Conservation (phyloP, 2,888 invertebrate genomes). For the Nomada ruficornis region DNA sequence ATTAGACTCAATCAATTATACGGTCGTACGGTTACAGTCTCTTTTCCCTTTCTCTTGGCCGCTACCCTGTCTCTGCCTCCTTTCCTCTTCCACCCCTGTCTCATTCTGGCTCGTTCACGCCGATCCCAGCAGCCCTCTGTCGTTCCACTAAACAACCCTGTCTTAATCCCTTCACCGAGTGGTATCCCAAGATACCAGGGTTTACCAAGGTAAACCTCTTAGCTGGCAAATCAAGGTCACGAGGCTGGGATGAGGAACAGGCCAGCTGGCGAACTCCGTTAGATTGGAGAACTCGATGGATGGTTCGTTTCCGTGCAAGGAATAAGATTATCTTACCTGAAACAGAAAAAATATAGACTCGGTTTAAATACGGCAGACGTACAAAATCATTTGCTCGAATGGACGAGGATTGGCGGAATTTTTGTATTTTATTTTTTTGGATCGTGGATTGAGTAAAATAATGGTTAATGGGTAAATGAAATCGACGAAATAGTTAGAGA, state of each 20-base stretch:
- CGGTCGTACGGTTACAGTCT: constrained; percentile 68
- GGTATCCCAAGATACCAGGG: constrained; percentile 68
- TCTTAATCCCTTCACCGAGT: constrained; percentile 66
- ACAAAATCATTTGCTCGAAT: too few relatives aligned
- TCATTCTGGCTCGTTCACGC: constrained; percentile 31
- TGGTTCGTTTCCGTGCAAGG: neutral
- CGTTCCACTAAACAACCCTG: constrained; percentile 60
- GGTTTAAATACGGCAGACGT: neutral
- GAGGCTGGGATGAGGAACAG: constrained; percentile 19
- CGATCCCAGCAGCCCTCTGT: constrained; percentile 55
- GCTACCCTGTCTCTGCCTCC: constrained; percentile 21
- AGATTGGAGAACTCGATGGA: constrained; percentile 30
- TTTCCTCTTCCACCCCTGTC: constrained; percentile 7
- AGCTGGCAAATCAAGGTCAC: constrained; percentile 66
- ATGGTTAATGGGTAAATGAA: too few relatives aligned
- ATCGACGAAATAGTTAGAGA: too few relatives aligned
- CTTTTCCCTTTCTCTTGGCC: constrained; percentile 63
- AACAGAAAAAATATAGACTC: constrained; percentile 53
- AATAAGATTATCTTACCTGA: constrained; percentile 59
- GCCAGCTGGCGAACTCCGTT: constrained; percentile 10
- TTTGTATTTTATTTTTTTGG: too few relatives aligned
- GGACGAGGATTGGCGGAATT: too few relatives aligned
- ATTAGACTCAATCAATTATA: constrained; percentile 82
- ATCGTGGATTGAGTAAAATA: too few relatives aligned
- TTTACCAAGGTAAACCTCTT: constrained; percentile 72